Conservation (phyloP, 2,888 invertebrate species). For the Lasioglossum vierecki region DNA sequence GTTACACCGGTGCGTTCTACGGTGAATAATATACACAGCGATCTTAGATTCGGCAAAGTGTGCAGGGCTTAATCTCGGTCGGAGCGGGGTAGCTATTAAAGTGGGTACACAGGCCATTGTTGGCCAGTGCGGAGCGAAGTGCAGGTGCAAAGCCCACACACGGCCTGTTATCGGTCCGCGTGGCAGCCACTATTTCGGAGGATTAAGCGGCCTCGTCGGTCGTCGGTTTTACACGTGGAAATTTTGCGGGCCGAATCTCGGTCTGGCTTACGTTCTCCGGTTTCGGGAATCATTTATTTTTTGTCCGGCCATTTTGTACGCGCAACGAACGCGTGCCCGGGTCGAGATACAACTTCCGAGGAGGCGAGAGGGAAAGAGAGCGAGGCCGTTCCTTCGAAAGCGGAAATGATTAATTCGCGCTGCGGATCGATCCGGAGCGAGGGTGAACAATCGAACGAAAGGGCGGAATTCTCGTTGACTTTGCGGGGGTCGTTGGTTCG, state of each 20-base stretch:
- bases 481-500: conserved; percentile 60
- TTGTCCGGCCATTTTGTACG: neutral
- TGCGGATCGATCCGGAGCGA: conserved; percentile 49
- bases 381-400: conserved; percentile 36
- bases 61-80: conserved; percentile 59
- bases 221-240: conserved; percentile 54
- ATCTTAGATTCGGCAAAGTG: conserved; percentile 50
- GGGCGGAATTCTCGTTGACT: conserved; percentile 61
- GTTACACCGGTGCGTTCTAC: neutral
- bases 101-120: conserved; percentile 62
- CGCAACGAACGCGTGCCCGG: conserved; percentile 9
- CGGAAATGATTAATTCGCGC: conserved; percentile 54
- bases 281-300: conserved; percentile 35
- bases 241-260: conserved; percentile 35
- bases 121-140: conserved; percentile 34
- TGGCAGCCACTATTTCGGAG: conserved; percentile 54
- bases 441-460: conserved; percentile 28
- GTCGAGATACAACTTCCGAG: neutral
- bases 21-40: conserved; percentile 41
- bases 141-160: conserved; percentile 63
- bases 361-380: neutral
- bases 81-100: conserved; percentile 50
- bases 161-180: conserved; percentile 58
- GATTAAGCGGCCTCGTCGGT: conserved; percentile 59
- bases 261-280: neutral